Percentiles rank a stretch among this genome's conserved stretches.
These are phyloP conservation scores for Neodiprion lecontei DNA, from an alignment of 1,140 invertebrate genomes.

Conservation along the genomic window DNA sequence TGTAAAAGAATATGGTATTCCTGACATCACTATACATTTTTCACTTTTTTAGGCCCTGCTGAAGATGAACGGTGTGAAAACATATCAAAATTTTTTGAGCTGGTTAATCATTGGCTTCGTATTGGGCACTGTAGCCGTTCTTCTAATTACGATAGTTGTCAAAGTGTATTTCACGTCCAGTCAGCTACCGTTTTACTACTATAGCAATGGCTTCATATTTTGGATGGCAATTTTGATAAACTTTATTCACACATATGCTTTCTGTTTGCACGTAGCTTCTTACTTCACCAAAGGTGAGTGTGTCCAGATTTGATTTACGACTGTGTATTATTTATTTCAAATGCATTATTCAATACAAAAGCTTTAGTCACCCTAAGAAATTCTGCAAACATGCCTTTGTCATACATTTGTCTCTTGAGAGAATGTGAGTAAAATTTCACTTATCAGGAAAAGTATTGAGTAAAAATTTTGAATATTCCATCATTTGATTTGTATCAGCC, in stretches of 20 bases:
- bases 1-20: too few species aligned
- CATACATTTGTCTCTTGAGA: too few species aligned
- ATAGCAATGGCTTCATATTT: conserved; percentile 54
- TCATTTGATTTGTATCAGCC: too few species aligned
- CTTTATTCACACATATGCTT: conserved; percentile 47
- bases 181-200: conserved; percentile 49
- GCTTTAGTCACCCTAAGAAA: too few species aligned
- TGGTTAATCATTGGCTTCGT: conserved; percentile 52
- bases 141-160: conserved; percentile 48
- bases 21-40: conserved; percentile 15
- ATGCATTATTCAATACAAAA: too few species aligned
- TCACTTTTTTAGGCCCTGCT: conserved; percentile 47
- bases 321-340: neutral
- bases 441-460: too few species aligned
- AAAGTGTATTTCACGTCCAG: conserved; percentile 45
- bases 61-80: conserved; percentile 56
- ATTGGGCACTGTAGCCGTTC: conserved; percentile 47
- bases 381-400: too few species aligned
- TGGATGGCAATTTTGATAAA: conserved; percentile 51
- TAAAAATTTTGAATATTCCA: too few species aligned
- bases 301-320: neutral
- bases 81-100: conserved; percentile 50
- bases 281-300: conserved; percentile 50
- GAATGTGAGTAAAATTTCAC: too few species aligned
- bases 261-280: conserved; percentile 54